phyloP scores from a whole-genome alignment of 2,113 vertebrate genomes.

The Gallinago jamesoni region DNA sequence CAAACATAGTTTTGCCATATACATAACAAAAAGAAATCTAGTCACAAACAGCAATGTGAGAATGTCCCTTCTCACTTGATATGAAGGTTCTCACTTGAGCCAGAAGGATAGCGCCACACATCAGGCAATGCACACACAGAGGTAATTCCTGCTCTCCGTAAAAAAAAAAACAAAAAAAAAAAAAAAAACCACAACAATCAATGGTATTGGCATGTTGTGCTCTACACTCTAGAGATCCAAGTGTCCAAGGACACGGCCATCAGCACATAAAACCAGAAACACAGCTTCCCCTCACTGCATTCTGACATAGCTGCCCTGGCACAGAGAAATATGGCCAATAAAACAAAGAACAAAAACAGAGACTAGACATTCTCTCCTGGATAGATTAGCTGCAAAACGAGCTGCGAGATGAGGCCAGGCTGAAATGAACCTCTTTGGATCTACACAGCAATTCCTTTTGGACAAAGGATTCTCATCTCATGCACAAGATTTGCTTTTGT shows the following conservation, averaged over 20 bases:
- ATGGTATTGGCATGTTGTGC: not conserved
- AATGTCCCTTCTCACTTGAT: not conserved
- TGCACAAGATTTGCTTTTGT: not conserved
- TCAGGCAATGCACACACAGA: not conserved
- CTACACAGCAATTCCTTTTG: not conserved
- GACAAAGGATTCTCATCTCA: not conserved
- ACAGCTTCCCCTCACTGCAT: not conserved
- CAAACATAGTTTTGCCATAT: not conserved
- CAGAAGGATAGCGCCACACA: not conserved
- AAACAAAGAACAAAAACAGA: not conserved
- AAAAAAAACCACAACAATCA: no score
- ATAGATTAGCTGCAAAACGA: not conserved
- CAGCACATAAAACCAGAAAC: not conserved
- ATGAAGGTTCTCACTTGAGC: no score
- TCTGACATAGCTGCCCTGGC: not conserved
- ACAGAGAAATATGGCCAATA: not conserved
- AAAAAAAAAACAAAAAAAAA: not conserved
- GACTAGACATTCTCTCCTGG: rapidly evolving
- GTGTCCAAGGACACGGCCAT: not conserved
- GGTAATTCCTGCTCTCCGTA: not conserved
- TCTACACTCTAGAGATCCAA: not conserved
- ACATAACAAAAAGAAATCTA: not conserved
- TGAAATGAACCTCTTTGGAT: not conserved
- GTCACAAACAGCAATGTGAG: not conserved
- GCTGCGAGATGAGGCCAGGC: not conserved